Evolutionary conservation across 1,140 invertebrate species (phyloP).

Genomic region (Conopomorpha cramerella): DNA sequence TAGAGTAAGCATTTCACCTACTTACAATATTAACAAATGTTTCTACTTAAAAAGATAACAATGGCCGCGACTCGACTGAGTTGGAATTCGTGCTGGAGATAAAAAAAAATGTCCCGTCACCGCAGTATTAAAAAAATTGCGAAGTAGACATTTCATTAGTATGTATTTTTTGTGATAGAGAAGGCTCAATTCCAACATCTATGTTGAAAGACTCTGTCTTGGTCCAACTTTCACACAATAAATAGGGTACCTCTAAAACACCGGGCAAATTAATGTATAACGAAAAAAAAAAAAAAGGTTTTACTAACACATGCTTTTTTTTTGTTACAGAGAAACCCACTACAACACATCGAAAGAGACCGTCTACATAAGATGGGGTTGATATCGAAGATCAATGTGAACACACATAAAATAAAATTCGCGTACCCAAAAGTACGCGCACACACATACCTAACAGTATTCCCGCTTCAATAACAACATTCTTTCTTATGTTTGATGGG

Average conservation of each 20-base stretch:
- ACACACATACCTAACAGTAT: too few relatives aligned
- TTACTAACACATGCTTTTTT: neutral
- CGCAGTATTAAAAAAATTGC: too few relatives aligned
- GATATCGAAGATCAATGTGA: neutral
- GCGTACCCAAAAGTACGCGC: too few relatives aligned
- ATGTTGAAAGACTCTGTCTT: too few relatives aligned
- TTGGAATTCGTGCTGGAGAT: neutral
- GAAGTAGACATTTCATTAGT: too few relatives aligned
- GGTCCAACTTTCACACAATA: too few relatives aligned
- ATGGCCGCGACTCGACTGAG: neutral
- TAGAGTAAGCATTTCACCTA: slow-evolving; percentile 50
- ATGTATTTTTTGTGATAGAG: neutral
- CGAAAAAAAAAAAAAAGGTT: slow-evolving; percentile 14
- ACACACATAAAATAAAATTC: neutral
- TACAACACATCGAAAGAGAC: slow-evolving; percentile 43
- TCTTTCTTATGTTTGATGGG: neutral
- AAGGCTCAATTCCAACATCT: too few relatives aligned
- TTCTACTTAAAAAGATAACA: neutral
- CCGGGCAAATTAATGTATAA: neutral
- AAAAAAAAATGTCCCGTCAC: neutral
- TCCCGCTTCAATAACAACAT: too few relatives aligned
- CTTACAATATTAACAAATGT: slow-evolving; percentile 1
- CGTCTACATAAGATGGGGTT: slow-evolving; percentile 25
- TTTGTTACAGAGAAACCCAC: slow-evolving; percentile 48
- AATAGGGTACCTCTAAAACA: neutral